Evolutionary conservation across 2,888 invertebrate species (phyloP).

Genomic region (Allygus modestus): DNA sequence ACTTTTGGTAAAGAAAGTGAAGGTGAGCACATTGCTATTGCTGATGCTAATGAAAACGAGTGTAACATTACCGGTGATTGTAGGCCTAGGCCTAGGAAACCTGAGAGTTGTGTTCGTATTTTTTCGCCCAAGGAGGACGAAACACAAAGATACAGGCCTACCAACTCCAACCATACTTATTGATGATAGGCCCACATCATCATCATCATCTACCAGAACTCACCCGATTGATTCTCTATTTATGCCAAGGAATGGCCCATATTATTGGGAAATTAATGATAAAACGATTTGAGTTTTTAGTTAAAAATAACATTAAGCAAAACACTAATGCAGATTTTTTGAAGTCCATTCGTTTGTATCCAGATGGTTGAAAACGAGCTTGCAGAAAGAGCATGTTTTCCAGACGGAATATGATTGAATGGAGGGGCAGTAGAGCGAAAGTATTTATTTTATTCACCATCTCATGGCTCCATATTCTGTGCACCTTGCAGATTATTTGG

Average conservation of each 20-base stretch:
- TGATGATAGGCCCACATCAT: neutral
- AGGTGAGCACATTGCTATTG: no score
- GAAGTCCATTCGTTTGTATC: neutral
- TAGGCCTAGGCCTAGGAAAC: no score
- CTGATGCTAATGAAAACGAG: no score
- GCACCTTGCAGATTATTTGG: conserved; percentile 64
- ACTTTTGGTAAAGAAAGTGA: no score
- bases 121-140: no score
- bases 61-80: no score
- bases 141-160: neutral
- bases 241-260: neutral
- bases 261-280: neutral
- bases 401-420: neutral
- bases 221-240: neutral
- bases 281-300: neutral
- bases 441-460: conserved; percentile 64
- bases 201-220: neutral
- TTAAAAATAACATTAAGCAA: neutral
- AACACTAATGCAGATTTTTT: neutral
- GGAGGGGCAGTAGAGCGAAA: conserved; percentile 50
- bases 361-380: neutral
- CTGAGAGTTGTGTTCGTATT: no score
- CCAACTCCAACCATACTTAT: neutral
- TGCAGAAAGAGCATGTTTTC: neutral
- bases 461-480: conserved; percentile 62